phyloP scores from a whole-genome alignment of 2,888 invertebrate genomes.

The Anthrax anthrax region DNA sequence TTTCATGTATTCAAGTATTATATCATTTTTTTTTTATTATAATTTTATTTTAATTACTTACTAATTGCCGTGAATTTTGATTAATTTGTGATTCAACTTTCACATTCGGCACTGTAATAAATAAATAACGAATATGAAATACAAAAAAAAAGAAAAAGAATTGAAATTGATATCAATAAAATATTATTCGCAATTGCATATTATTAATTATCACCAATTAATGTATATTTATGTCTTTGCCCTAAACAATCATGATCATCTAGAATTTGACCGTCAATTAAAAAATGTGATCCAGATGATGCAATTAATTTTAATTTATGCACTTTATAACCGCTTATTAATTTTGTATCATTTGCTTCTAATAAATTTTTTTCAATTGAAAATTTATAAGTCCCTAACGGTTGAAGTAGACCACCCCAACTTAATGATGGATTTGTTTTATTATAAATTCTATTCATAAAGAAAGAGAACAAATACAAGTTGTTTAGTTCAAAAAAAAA shows the following conservation, averaged over 20 bases:
- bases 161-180: neutral
- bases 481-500: no score
- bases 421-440: slow-evolving; percentile 24
- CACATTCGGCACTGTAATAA: slow-evolving; percentile 4
- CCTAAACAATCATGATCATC: slow-evolving; percentile 23
- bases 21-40: no score
- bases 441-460: slow-evolving; percentile 19
- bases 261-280: slow-evolving; percentile 20
- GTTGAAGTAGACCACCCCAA: slow-evolving; percentile 22
- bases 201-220: slow-evolving; percentile 23
- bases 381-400: neutral
- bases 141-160: slow-evolving; percentile 6
- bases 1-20: no score
- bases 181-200: neutral
- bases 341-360: neutral
- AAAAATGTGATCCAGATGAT: slow-evolving; percentile 8
- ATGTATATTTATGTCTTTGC: slow-evolving; percentile 15
- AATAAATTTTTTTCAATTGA: neutral
- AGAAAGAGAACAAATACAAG: neutral
- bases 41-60: no score
- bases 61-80: no score
- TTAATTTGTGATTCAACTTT: slow-evolving; percentile 3
- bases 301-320: neutral
- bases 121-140: no score
- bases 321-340: neutral